Evolutionary conservation across 1,140 invertebrate genomes (phyloP).

Genomic region (Ephestia elutella): DNA sequence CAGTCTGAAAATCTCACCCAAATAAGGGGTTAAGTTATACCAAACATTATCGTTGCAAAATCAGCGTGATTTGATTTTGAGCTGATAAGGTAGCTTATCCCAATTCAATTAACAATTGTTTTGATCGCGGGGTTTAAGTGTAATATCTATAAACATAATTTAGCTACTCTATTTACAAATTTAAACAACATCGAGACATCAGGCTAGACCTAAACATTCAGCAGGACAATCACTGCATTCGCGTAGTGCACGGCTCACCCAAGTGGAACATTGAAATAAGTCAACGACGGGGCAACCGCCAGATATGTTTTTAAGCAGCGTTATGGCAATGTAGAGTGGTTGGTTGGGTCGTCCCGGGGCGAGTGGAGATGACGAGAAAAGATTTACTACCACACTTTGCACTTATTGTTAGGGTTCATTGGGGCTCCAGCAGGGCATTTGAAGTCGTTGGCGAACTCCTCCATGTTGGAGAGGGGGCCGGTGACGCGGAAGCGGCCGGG

Average conservation of each 20-base stretch:
- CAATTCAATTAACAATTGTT: background rate
- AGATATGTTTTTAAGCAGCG: background rate
- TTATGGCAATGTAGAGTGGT: background rate
- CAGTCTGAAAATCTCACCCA: conserved; percentile 31
- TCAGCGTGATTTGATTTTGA: background rate
- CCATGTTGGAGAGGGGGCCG: conserved; percentile 92
- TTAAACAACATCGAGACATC: conserved; percentile 31
- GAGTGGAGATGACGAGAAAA: background rate
- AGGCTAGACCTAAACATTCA: conserved; percentile 25
- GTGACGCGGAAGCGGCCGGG: conserved; percentile 88
- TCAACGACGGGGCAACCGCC: background rate
- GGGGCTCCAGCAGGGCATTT: conserved; percentile 85
- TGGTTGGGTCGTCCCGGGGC: background rate
- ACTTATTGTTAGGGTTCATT: conserved; percentile 94
- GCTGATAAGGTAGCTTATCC: background rate
- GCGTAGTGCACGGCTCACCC: conserved; percentile 16
- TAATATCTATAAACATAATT: conserved; percentile 24
- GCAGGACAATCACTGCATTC: conserved; percentile 16
- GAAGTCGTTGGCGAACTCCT: conserved; percentile 91
- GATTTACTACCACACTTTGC: conserved; percentile 82
- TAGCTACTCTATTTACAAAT: conserved; percentile 35
- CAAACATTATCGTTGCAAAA: background rate
- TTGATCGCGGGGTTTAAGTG: background rate
- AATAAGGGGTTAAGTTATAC: conserved; percentile 11
- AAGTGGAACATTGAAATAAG: background rate